Conservation (phyloP, 2,888 invertebrate genomes). For the Imbricaverruca yamaguchii region DNA sequence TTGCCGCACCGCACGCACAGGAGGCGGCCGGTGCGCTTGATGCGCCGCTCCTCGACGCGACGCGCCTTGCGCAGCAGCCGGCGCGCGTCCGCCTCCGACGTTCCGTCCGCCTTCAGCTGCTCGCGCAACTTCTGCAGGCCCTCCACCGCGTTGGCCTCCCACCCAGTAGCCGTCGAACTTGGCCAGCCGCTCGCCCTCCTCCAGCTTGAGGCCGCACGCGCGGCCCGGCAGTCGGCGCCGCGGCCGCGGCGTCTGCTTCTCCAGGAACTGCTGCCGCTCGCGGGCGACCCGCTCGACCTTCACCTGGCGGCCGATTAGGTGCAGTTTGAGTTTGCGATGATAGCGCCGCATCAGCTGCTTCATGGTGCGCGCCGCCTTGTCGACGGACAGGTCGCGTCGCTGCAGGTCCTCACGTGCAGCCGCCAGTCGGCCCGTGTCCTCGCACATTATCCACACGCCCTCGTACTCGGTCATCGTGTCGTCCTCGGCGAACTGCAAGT, state of each 20-base stretch:
- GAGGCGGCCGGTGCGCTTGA: background rate
- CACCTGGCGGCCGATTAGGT: background rate
- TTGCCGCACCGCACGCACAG: background rate
- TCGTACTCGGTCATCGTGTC: slow-evolving; percentile 5
- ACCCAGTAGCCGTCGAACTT: slow-evolving; percentile 20
- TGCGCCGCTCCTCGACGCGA: background rate
- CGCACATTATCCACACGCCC: slow-evolving; percentile 1
- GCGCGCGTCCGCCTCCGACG: background rate
- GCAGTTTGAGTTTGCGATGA: slow-evolving; percentile 1
- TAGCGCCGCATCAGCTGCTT: slow-evolving; percentile 4
- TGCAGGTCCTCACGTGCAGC: background rate
- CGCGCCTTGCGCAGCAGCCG: background rate
- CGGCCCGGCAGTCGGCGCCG: background rate
- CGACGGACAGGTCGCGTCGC: background rate
- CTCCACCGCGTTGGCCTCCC: background rate
- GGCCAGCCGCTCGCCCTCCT: background rate
- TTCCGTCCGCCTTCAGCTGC: background rate
- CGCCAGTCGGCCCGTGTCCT: background rate
- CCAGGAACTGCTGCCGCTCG: background rate
- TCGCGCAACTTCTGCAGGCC: background rate
- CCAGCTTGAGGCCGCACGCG: background rate
- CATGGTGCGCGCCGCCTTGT: background rate
- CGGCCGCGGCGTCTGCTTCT: background rate
- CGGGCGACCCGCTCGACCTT: slow-evolving; percentile 3
- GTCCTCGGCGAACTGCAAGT: background rate